Percentiles rank a stretch among this genome's conserved stretches.
Evolutionary conservation across 2,888 invertebrate genomes (phyloP).

Genomic region (Chouioia cunea): DNA sequence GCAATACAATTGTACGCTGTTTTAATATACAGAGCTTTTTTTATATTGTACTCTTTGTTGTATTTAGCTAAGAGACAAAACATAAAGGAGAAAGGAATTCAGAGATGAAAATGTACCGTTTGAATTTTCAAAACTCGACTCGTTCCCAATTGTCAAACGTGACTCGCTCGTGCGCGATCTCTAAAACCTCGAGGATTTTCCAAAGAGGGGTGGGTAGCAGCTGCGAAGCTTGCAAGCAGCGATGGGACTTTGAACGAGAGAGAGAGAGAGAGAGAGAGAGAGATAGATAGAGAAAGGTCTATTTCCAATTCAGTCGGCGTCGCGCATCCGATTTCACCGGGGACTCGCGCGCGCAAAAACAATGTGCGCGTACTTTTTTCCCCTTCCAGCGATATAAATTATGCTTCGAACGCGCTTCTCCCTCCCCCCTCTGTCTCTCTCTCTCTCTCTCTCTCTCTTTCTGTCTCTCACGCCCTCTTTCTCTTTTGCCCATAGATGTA

Average conservation of each 20-base stretch:
- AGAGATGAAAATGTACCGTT: no score
- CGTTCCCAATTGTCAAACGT: neutral
- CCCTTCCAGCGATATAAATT: neutral
- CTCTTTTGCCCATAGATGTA: neutral
- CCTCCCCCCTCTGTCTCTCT: constrained; percentile 2
- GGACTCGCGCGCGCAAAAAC: constrained; percentile 36
- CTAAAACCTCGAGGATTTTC: constrained; percentile 54
- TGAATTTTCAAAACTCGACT: constrained; percentile 52
- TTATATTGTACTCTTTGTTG: no score
- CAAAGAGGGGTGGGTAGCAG: constrained; percentile 51
- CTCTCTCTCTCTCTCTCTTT: neutral
- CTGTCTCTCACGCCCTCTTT: constrained; percentile 4
- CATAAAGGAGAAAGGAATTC: no score
- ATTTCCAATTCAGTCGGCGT: constrained; percentile 56
- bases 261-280: no score
- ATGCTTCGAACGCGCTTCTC: neutral
- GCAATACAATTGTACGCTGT: no score
- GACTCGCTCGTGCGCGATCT: constrained; percentile 21
- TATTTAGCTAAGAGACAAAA: no score
- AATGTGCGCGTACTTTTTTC: neutral
- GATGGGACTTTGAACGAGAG: constrained; percentile 8
- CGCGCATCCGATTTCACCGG: constrained; percentile 42
- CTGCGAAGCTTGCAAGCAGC: constrained; percentile 47
- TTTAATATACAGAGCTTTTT: no score
- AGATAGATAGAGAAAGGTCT: no score